These are phyloP conservation scores for Pammene aurita DNA, from an alignment of 2,888 invertebrate genomes.

Conservation along the genomic window DNA sequence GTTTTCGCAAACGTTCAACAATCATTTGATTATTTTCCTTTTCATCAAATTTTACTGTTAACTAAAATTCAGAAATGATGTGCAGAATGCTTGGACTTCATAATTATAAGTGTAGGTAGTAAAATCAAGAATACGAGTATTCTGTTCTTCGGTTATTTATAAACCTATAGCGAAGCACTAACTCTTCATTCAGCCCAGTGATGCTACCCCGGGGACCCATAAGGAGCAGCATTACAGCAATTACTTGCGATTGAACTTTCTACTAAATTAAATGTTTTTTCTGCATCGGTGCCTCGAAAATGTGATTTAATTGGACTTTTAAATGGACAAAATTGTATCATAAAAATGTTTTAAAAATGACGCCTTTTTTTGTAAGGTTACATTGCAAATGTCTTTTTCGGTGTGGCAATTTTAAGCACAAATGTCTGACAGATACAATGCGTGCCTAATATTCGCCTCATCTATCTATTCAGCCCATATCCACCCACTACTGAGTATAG, in stretches of 20 bases:
- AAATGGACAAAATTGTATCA: not conserved
- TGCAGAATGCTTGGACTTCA: too few species aligned
- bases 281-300: not conserved
- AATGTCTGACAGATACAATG: too few species aligned
- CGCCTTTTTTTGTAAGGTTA: not conserved
- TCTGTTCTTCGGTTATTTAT: not conserved
- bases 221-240: conserved; percentile 32
- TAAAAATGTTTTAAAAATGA: not conserved
- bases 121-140: not conserved
- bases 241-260: conserved; percentile 38
- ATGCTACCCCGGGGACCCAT: conserved; percentile 27
- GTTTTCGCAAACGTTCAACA: too few species aligned
- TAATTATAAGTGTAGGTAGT: too few species aligned
- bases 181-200: conserved; percentile 34
- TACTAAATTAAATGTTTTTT: conserved; percentile 39
- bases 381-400: not conserved
- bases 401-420: too few species aligned
- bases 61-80: too few species aligned
- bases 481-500: too few species aligned
- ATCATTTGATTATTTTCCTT: too few species aligned
- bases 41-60: too few species aligned
- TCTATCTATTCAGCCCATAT: too few species aligned
- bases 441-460: too few species aligned
- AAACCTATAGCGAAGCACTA: conserved; percentile 24
- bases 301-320: conserved; percentile 11